These are phyloP conservation scores for Anguilla pacifica DNA, from an alignment of 2,797 vertebrate genomes.

Conservation along the genomic window DNA sequence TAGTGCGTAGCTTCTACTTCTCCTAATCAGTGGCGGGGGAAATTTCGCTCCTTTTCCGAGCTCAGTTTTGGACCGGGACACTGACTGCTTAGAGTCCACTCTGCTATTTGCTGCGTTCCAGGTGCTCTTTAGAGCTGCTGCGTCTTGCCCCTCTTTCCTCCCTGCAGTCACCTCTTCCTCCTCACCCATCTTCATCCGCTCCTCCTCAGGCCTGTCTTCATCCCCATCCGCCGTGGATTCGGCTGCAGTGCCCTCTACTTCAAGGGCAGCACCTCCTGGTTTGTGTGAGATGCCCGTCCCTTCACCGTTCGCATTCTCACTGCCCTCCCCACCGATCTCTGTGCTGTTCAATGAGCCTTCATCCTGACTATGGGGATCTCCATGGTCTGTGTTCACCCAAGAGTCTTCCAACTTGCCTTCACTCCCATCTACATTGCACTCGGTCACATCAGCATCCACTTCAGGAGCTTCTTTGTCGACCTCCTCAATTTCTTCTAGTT, in stretches of 20 bases:
- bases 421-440: slow-evolving; percentile 52
- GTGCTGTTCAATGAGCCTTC: slow-evolving; percentile 10
- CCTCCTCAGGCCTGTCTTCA: neutral
- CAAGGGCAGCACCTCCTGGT: neutral
- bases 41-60: neutral
- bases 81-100: slow-evolving; percentile 3
- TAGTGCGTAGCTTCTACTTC: neutral
- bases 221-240: neutral
- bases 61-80: slow-evolving; percentile 11
- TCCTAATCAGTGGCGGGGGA: neutral
- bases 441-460: slow-evolving; percentile 47
- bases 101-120: slow-evolving; percentile 38
- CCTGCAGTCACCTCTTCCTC: neutral
- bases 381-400: neutral
- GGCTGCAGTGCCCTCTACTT: neutral
- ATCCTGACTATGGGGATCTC: slow-evolving; percentile 12
- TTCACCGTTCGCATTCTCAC: slow-evolving; percentile 3
- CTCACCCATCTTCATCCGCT: neutral
- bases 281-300: neutral
- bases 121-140: slow-evolving; percentile 5
- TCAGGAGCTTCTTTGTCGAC: slow-evolving; percentile 24
- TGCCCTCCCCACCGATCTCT: slow-evolving; percentile 14
- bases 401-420: slow-evolving; percentile 27
- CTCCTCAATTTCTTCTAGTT: neutral
- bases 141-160: slow-evolving; percentile 22